These are phyloP conservation scores for Microcebus jonahi DNA, from an alignment of 2,113 vertebrate genomes.

Conservation along the genomic window DNA sequence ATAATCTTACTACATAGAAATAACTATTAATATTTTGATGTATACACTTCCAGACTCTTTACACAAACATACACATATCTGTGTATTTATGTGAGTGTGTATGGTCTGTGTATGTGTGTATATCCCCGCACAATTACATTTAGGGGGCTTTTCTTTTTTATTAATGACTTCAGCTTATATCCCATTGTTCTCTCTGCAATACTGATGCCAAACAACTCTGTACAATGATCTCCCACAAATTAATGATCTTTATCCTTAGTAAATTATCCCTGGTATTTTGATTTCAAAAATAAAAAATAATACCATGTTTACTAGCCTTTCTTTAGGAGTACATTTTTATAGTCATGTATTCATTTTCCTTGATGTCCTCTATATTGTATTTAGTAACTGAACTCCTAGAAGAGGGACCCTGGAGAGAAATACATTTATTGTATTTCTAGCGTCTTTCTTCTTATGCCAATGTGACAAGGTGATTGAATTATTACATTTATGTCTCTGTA, in stretches of 20 bases:
- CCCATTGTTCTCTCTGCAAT: background rate
- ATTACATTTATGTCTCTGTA: slow-evolving; percentile 28
- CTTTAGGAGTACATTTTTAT: slow-evolving; percentile 43
- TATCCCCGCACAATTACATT: background rate
- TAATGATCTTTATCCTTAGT: slow-evolving; percentile 46
- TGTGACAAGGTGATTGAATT: background rate
- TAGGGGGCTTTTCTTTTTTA: background rate
- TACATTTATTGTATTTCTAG: slow-evolving; percentile 15
- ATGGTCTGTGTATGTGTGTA: background rate
- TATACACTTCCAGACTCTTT: background rate
- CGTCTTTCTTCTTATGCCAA: slow-evolving; percentile 25
- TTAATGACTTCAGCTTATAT: slow-evolving; percentile 31
- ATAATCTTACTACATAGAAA: background rate
- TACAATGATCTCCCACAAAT: slow-evolving; percentile 13
- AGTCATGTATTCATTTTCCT: slow-evolving; percentile 40
- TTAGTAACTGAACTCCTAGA: slow-evolving; percentile 49
- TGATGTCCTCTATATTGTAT: slow-evolving; percentile 7
- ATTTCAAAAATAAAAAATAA: slow-evolving; percentile 50
- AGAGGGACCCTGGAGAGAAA: background rate
- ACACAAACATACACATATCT: background rate
- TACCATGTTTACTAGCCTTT: slow-evolving; percentile 34
- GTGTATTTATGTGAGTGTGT: background rate
- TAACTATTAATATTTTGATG: background rate
- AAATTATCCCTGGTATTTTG: slow-evolving; percentile 36
- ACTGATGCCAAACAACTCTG: background rate